phyloP scores from a whole-genome alignment of 2,113 vertebrate species.

The Scolopax mira region DNA sequence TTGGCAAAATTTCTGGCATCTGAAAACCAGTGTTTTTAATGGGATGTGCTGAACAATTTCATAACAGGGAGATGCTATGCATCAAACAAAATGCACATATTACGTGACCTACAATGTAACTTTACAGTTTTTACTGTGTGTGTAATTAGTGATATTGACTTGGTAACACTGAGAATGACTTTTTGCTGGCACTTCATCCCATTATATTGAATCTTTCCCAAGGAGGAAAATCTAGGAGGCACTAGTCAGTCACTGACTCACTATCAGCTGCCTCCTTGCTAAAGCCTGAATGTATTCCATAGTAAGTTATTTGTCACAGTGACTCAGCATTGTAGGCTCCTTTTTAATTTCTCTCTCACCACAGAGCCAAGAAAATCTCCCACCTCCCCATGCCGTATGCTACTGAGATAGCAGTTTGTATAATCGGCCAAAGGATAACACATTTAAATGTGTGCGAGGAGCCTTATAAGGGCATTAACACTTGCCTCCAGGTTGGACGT shows the following conservation, averaged over 20 bases:
- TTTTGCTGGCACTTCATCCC: slow-evolving; percentile 55
- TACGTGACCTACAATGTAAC: neutral
- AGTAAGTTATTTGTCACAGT: slow-evolving; percentile 80
- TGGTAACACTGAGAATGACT: slow-evolving; percentile 47
- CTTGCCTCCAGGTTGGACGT: slow-evolving; percentile 78
- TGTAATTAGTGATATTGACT: slow-evolving; percentile 71
- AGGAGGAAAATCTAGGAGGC: slow-evolving; percentile 72
- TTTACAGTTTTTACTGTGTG: slow-evolving; percentile 63
- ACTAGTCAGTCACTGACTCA: slow-evolving; percentile 78
- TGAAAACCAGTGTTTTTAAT: neutral
- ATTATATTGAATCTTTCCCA: slow-evolving; percentile 66
- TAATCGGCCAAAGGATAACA: slow-evolving; percentile 77
- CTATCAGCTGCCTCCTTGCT: slow-evolving; percentile 76
- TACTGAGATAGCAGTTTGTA: slow-evolving; percentile 76
- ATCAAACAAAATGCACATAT: neutral
- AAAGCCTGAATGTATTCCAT: slow-evolving; percentile 78
- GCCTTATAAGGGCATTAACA: slow-evolving; percentile 79
- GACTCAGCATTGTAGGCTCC: slow-evolving; percentile 86
- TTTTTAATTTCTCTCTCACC: slow-evolving; percentile 80
- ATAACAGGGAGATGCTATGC: neutral
- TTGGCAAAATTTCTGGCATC: neutral
- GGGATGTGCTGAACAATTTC: neutral
- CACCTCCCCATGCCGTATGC: slow-evolving; percentile 80
- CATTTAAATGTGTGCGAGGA: slow-evolving; percentile 73
- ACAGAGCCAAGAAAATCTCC: slow-evolving; percentile 80